Evolutionary conservation across 2,888 invertebrate genomes (phyloP).

Genomic region (Cheilosia soror): DNA sequence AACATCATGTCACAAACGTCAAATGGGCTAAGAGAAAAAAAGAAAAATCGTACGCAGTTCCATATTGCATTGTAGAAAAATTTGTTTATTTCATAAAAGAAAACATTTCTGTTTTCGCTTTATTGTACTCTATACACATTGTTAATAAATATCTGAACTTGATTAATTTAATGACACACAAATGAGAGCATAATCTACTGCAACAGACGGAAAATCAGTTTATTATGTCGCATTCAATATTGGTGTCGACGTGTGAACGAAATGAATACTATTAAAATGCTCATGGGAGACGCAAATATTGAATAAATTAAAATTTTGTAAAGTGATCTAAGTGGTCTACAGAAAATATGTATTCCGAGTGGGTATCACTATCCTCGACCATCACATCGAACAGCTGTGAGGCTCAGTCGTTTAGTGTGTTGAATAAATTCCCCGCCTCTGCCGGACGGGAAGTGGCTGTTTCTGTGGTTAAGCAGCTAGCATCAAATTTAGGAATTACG

Average conservation of each 20-base stretch:
- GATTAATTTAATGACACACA: background rate
- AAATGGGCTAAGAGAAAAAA: slow-evolving; percentile 35
- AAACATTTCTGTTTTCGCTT: slow-evolving; percentile 20
- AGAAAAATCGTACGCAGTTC: slow-evolving; percentile 34
- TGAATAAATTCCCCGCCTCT: slow-evolving; percentile 86
- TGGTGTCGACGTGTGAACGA: slow-evolving; percentile 59
- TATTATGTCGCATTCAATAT: slow-evolving; percentile 30
- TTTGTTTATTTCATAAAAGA: slow-evolving; percentile 58
- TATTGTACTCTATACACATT: slow-evolving; percentile 3
- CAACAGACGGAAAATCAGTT: background rate
- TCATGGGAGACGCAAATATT: slow-evolving; percentile 20
- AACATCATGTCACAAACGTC: slow-evolving; percentile 12
- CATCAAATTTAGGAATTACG: slow-evolving; percentile 87
- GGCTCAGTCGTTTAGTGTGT: slow-evolving; percentile 85
- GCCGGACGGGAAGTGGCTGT: slow-evolving; percentile 87
- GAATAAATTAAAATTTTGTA: slow-evolving; percentile 28
- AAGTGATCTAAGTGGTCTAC: slow-evolving; percentile 16
- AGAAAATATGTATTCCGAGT: slow-evolving; percentile 85
- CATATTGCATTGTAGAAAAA: slow-evolving; percentile 36
- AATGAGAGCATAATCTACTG: background rate
- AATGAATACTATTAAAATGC: slow-evolving; percentile 49
- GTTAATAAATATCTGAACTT: background rate
- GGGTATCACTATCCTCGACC: slow-evolving; percentile 84
- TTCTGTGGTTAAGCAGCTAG: slow-evolving; percentile 86
- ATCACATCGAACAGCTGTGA: slow-evolving; percentile 84